Base-by-base conservation (phyloP, 2,113 vertebrate genomes). In the Colossoma macropomum region DNA sequence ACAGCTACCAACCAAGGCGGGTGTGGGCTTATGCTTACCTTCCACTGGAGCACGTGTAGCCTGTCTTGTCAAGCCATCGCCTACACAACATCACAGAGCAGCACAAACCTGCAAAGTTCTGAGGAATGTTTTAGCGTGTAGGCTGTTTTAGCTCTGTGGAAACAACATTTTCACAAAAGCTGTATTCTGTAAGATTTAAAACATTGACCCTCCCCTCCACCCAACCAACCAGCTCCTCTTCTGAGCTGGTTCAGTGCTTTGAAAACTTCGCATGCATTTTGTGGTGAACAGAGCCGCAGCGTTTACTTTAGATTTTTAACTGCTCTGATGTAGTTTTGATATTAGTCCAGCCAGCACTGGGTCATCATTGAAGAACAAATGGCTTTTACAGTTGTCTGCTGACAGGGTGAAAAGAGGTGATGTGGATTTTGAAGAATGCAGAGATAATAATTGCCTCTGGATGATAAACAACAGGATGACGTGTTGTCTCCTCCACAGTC, bases 401-500 rank as follows among this genome's bases (percentile, higher is more conserved):
- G 28, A 66, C 41, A 74, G 27, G 59, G 25, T 81, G 19, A 65
- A 41, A 75, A 66, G 23, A 52, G 48, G 50, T 32, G 19, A 73
- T 65, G 70, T 62, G 34, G 56, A 63, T 74, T 75, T 6, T 50
- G n/a, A 74, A 81, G 28, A 50, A 50, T 12, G 16, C 4, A 5
- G 23, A 70, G 28, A 75, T 66, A 38, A 75, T 63, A 34, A 74
- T 63, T 63, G 16, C 23, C 69, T 63, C 21, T 8, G 28, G 52
- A 21, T 70, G 52, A 72, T 28, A 72, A 80, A 80, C 32, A 41
- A 34, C 21, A 50, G 59, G 13, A 45, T 63, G 59, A 30, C 54
- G 13, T 59, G 69, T 32, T 73, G 38, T 62, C 59, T 48, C n/a
- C 56, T 63, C 11, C 27, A 62, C 41, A 50, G 56, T 38, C 30